These are phyloP conservation scores for Coryphaenoides rupestris DNA, from an alignment of 2,113 vertebrate species.

Conservation along the genomic window DNA sequence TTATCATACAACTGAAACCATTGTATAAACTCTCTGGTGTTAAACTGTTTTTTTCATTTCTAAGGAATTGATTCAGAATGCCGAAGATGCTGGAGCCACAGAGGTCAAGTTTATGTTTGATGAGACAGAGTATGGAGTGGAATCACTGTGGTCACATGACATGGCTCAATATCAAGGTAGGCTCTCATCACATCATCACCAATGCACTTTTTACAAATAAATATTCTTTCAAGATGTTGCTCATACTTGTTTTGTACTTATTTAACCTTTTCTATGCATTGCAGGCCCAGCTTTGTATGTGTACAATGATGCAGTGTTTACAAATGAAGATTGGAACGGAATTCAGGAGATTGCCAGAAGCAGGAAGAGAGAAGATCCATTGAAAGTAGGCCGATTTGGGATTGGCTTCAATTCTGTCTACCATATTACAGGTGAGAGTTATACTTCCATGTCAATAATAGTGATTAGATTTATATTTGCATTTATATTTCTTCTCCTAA, in stretches of 20 bases:
- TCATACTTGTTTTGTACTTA: not conserved
- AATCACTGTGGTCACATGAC: constrained; percentile 91
- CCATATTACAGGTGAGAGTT: constrained; percentile 89
- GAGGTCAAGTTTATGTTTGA: constrained; percentile 95
- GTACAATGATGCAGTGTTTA: constrained; percentile 93
- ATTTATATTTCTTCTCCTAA: not conserved
- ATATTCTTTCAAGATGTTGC: constrained; percentile 2
- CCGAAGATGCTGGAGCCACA: constrained; percentile 95
- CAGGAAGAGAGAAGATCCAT: constrained; percentile 93
- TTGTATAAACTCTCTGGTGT: too few species aligned
- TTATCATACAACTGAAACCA: too few species aligned
- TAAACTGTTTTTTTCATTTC: constrained; percentile 18
- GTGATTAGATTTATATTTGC: not conserved
- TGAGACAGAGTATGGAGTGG: constrained; percentile 91
- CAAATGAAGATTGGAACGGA: constrained; percentile 92
- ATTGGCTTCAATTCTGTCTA: constrained; percentile 99
- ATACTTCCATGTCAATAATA: not conserved
- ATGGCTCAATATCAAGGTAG: constrained; percentile 95
- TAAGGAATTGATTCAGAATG: constrained; percentile 98
- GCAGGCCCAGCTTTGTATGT: constrained; percentile 90
- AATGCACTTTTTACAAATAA: not conserved
- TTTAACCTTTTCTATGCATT: not conserved
- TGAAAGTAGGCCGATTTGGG: constrained; percentile 98
- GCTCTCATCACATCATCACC: constrained; percentile 2
- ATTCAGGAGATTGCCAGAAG: constrained; percentile 98